Evolutionary conservation across 2,797 vertebrate species (phyloP).

Genomic region (Acomys russatus): DNA sequence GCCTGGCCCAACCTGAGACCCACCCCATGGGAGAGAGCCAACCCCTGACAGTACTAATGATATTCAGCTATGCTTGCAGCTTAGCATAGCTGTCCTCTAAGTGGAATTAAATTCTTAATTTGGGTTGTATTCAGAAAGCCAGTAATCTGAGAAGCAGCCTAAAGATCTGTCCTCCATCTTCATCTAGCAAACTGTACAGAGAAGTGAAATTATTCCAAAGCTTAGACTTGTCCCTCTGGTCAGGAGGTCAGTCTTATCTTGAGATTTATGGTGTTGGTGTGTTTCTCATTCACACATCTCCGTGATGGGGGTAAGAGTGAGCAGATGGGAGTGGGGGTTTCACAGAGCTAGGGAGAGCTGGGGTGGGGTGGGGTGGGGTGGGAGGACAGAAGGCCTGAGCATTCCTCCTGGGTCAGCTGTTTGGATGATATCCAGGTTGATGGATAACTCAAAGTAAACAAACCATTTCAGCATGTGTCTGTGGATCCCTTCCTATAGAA

Average conservation of each 20-base stretch:
- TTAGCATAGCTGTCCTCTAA: too few relatives aligned
- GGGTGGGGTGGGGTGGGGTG: too few relatives aligned
- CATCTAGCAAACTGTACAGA: not conserved
- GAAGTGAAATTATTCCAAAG: not conserved
- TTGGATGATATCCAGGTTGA: not conserved
- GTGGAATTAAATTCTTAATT: not conserved
- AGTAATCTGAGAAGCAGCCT: not conserved
- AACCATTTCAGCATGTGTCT: not conserved
- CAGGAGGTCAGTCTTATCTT: not conserved
- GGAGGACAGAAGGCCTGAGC: too few relatives aligned
- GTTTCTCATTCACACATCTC: not conserved
- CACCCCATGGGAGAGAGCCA: too few relatives aligned
- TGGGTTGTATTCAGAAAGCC: not conserved
- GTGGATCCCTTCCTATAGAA: not conserved
- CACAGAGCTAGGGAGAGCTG: not conserved
- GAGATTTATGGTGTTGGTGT: not conserved
- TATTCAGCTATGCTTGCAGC: too few relatives aligned
- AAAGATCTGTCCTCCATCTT: not conserved
- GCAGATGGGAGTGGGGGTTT: not conserved
- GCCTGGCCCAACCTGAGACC: too few relatives aligned
- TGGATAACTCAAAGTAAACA: not conserved
- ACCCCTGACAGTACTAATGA: too few relatives aligned
- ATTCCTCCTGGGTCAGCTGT: not conserved
- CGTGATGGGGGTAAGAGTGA: not conserved
- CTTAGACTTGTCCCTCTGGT: not conserved